Percentiles rank a stretch among this genome's conserved stretches.
These are phyloP conservation scores for Lucilia cuprina DNA, from an alignment of 1,140 invertebrate genomes.

Conservation along the genomic window DNA sequence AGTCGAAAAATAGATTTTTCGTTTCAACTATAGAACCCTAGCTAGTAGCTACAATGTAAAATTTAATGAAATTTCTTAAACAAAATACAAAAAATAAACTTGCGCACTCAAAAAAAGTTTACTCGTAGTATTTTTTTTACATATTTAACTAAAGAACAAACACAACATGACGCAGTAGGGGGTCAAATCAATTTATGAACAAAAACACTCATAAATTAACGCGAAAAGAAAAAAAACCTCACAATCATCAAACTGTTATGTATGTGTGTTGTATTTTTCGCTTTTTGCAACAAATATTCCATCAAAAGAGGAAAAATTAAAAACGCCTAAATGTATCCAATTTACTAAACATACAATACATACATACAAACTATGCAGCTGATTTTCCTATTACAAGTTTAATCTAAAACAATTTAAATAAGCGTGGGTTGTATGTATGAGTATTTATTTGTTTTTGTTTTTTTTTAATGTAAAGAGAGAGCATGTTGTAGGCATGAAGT, in stretches of 20 bases:
- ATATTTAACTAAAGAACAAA: neutral
- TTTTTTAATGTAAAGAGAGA: neutral
- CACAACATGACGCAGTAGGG: constrained; percentile 23
- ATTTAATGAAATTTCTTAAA: neutral
- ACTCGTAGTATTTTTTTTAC: neutral
- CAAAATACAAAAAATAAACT: neutral
- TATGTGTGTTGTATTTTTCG: too few species aligned
- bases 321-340: neutral
- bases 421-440: neutral
- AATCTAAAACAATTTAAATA: neutral
- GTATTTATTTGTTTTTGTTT: neutral
- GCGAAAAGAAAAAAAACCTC: neutral
- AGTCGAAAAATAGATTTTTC: too few species aligned
- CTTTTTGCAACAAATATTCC: neutral
- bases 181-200: constrained; percentile 24
- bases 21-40: too few species aligned
- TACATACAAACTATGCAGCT: neutral
- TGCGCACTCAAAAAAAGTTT: neutral
- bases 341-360: neutral
- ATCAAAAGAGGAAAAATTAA: neutral
- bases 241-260: neutral
- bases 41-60: neutral
- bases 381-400: neutral
- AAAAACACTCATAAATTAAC: neutral
- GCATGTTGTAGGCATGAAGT: neutral